Percentiles rank a stretch among this genome's conserved stretches.
These are phyloP conservation scores for Drosophila stalkeri DNA, from an alignment of 2,888 invertebrate species.

Conservation along the genomic window DNA sequence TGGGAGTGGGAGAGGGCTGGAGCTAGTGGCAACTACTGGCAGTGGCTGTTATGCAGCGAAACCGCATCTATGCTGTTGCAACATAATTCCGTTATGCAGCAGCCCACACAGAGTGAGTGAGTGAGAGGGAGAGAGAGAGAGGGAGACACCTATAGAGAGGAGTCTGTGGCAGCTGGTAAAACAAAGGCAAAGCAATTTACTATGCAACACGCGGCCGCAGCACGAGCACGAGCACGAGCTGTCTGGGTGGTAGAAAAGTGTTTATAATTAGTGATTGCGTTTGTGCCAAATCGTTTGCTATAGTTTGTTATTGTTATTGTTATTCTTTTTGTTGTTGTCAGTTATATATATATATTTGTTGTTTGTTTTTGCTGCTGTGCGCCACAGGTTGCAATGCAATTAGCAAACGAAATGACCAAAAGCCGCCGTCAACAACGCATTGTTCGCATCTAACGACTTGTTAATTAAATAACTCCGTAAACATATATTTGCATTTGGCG, in stretches of 20 bases:
- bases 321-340: not conserved
- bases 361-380: constrained; percentile 1
- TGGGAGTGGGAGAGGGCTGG: not conserved
- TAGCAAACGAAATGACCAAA: constrained; percentile 58
- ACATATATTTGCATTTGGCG: constrained; percentile 25
- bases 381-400: constrained; percentile 75
- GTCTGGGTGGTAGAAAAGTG: not conserved
- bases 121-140: too few relatives aligned
- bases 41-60: constrained; percentile 8
- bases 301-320: constrained; percentile 26
- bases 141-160: too few relatives aligned
- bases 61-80: constrained; percentile 44
- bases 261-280: constrained; percentile 33
- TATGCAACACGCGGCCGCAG: constrained; percentile 19
- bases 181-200: constrained; percentile 51
- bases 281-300: constrained; percentile 19
- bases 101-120: not conserved
- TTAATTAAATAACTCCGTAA: constrained; percentile 70
- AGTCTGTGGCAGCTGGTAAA: constrained; percentile 16
- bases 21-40: not conserved
- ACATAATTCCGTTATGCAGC: constrained; percentile 53
- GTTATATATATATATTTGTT: not conserved
- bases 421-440: constrained; percentile 22
- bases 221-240: constrained; percentile 1
- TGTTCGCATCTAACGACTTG: constrained; percentile 57